Conservation (phyloP, 2,113 vertebrate species). For the Chlamydotis undulata region DNA sequence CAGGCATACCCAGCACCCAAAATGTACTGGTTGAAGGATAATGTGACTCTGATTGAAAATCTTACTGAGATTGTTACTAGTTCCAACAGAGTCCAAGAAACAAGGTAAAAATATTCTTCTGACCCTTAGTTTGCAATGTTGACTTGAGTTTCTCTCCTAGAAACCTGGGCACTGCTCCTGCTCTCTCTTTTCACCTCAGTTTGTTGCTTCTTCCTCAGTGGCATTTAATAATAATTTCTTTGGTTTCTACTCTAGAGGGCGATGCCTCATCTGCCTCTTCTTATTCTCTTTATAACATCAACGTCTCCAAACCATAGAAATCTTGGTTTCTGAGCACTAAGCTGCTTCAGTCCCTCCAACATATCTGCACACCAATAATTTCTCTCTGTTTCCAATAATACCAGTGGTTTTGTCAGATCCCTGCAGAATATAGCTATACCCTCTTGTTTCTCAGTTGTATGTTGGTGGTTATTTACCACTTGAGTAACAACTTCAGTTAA, state of each 20-base stretch:
- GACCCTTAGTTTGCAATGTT: background rate
- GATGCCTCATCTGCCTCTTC: background rate
- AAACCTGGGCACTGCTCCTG: background rate
- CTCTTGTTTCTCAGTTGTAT: background rate
- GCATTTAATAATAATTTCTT: background rate
- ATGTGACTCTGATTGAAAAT: conserved; percentile 83
- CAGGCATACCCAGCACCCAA: conserved; percentile 84
- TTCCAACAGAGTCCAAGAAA: conserved; percentile 81
- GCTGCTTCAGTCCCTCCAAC: background rate
- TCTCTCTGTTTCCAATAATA: background rate
- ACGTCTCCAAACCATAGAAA: background rate
- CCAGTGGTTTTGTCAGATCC: background rate
- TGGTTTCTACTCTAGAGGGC: background rate
- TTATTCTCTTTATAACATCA: background rate
- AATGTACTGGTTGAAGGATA: conserved; percentile 93
- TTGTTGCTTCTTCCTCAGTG: background rate
- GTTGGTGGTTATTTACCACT: background rate
- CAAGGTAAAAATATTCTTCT: conserved; percentile 78
- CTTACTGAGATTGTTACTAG: conserved; percentile 90
- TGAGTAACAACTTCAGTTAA: background rate
- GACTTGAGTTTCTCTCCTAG: background rate
- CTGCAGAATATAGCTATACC: background rate
- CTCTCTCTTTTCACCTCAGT: background rate
- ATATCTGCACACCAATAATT: background rate
- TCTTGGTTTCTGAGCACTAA: background rate